Evolutionary conservation across 1,140 invertebrate species (phyloP).

Genomic region (Harpegnathos saltator): DNA sequence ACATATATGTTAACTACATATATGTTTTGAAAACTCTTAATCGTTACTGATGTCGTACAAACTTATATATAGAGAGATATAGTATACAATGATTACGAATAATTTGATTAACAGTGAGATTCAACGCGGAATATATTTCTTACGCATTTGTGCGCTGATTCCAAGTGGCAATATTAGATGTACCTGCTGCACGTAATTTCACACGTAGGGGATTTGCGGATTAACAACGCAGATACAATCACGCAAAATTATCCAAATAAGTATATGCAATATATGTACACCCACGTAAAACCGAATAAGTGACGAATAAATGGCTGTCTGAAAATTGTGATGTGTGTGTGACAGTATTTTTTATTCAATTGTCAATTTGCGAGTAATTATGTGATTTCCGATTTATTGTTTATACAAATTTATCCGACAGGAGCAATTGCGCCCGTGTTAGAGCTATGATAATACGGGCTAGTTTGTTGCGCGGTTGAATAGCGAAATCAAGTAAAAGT

Average conservation of each 20-base stretch:
- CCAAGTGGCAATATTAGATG: conserved; percentile 54
- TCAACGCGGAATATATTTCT: conserved; percentile 5
- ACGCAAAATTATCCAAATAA: background rate
- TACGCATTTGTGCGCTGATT: conserved; percentile 24
- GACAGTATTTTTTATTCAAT: background rate
- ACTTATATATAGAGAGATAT: background rate
- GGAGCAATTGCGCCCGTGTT: background rate
- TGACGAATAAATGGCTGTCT: too few species aligned
- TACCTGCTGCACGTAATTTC: background rate
- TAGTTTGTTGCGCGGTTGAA: too few species aligned
- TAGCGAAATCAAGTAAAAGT: too few species aligned
- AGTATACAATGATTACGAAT: background rate
- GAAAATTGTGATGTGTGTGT: background rate
- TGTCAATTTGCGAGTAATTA: background rate
- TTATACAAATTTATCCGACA: conserved; percentile 14
- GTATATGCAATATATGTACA: background rate
- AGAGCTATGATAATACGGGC: background rate
- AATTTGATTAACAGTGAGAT: conserved; percentile 12
- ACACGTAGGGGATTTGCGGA: background rate
- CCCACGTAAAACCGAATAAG: background rate
- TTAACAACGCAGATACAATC: conserved; percentile 2
- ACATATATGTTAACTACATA: too few species aligned
- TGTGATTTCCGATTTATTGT: conserved; percentile 18
- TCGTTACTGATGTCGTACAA: conserved; percentile 32
- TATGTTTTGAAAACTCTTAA: conserved; percentile 3